phyloP scores from a whole-genome alignment of 2,888 invertebrate species.

The Melanotus villosus region DNA sequence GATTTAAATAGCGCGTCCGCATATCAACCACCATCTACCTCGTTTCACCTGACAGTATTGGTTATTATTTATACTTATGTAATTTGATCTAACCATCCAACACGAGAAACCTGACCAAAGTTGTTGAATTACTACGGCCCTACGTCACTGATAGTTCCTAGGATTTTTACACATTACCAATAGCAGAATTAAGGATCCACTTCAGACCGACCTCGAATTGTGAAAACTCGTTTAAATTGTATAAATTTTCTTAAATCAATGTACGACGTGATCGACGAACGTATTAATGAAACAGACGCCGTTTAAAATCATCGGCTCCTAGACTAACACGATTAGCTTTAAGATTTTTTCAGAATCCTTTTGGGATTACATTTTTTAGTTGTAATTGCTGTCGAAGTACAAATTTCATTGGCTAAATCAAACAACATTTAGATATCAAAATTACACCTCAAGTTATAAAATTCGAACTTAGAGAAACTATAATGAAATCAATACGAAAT shows the following conservation, averaged over 20 bases:
- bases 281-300: no score
- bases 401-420: background rate
- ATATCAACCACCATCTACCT: slow-evolving; percentile 61
- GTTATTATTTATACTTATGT: slow-evolving; percentile 59
- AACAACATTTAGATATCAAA: no score
- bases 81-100: slow-evolving; percentile 37
- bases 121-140: slow-evolving; percentile 27
- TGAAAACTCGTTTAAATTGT: slow-evolving; percentile 7
- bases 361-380: background rate
- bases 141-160: slow-evolving; percentile 51
- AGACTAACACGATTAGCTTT: slow-evolving; percentile 13
- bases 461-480: no score
- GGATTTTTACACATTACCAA: slow-evolving; percentile 32
- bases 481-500: no score
- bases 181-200: background rate
- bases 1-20: slow-evolving; percentile 36
- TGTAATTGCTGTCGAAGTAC: background rate
- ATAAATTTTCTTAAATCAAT: slow-evolving; percentile 3
- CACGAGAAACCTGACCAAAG: slow-evolving; percentile 40
- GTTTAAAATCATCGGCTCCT: slow-evolving; percentile 13
- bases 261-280: no score
- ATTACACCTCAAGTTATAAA: no score
- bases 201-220: background rate
- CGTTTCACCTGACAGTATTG: slow-evolving; percentile 58
- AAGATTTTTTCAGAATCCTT: slow-evolving; percentile 2